Evolutionary conservation across 2,888 invertebrate genomes (phyloP).

Genomic region (Drosophila yooni): DNA sequence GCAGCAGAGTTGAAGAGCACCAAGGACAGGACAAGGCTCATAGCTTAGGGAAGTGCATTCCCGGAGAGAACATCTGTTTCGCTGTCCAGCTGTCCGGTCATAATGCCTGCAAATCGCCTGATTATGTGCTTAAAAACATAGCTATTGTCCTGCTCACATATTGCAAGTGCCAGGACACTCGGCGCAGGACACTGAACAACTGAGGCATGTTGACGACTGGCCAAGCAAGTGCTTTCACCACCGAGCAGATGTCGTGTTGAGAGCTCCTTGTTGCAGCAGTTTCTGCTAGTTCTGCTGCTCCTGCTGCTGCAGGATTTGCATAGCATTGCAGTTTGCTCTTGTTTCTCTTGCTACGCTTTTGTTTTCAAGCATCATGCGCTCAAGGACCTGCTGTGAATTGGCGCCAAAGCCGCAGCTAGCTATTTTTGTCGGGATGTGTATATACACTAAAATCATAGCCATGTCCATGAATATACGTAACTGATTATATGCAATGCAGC

Average conservation of each 20-base stretch:
- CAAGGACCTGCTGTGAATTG: conserved; percentile 66
- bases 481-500: conserved; percentile 76
- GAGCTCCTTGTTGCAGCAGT: conserved; percentile 52
- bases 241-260: conserved; percentile 58
- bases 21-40: conserved; percentile 8
- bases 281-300: not conserved
- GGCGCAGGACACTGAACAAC: conserved; percentile 13
- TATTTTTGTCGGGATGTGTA: conserved; percentile 25
- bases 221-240: conserved; percentile 48
- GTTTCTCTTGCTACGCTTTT: conserved; percentile 43
- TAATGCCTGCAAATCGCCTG: conserved; percentile 78
- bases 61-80: conserved; percentile 23
- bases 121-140: conserved; percentile 66
- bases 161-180: conserved; percentile 11
- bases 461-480: conserved; percentile 78
- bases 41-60: conserved; percentile 36
- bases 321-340: conserved; percentile 61
- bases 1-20: not conserved
- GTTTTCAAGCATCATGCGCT: conserved; percentile 38
- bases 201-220: conserved; percentile 52
- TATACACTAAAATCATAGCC: conserved; percentile 73
- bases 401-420: conserved; percentile 45
- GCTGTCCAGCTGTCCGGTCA: conserved; percentile 32
- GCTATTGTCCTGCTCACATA: conserved; percentile 33
- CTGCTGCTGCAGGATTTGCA: conserved; percentile 62